Percentiles rank a stretch among this genome's conserved stretches.
Conservation (phyloP, 2,797 vertebrate genomes). For the Microctenopoma stevenorrisi region DNA sequence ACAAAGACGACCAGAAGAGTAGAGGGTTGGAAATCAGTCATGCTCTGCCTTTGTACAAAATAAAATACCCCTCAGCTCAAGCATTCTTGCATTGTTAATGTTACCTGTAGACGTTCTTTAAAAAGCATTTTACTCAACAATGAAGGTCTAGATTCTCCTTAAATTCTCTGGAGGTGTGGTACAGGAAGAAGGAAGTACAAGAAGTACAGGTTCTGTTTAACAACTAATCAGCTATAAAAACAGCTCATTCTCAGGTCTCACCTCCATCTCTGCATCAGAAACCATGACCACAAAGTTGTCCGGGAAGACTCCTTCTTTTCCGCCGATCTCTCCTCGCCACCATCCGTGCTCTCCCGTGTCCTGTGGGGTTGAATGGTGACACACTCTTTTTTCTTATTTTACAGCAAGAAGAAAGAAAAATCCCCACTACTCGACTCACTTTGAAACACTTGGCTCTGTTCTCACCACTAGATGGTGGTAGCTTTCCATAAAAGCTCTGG, state of each 20-base stretch:
- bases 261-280: constrained; percentile 91
- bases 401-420: neutral
- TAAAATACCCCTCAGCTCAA: neutral
- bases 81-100: neutral
- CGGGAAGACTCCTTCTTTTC: constrained; percentile 93
- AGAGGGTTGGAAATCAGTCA: neutral
- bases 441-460: neutral
- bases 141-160: too few species aligned
- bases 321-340: constrained; percentile 92
- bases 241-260: constrained; percentile 57
- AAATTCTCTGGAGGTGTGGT: too few species aligned
- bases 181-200: too few species aligned
- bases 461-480: constrained; percentile 60
- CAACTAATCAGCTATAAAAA: neutral
- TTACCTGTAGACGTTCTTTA: neutral
- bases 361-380: constrained; percentile 71
- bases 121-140: neutral
- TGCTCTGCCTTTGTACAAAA: neutral
- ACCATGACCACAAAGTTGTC: constrained; percentile 91
- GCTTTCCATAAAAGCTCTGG: neutral
- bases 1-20: too few species aligned
- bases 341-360: constrained; percentile 94
- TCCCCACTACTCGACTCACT: neutral
- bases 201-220: too few species aligned
- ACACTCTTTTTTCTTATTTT: neutral